Conservation (phyloP, 2,113 vertebrate species). For the Cyanoramphus novaezelandiae region DNA sequence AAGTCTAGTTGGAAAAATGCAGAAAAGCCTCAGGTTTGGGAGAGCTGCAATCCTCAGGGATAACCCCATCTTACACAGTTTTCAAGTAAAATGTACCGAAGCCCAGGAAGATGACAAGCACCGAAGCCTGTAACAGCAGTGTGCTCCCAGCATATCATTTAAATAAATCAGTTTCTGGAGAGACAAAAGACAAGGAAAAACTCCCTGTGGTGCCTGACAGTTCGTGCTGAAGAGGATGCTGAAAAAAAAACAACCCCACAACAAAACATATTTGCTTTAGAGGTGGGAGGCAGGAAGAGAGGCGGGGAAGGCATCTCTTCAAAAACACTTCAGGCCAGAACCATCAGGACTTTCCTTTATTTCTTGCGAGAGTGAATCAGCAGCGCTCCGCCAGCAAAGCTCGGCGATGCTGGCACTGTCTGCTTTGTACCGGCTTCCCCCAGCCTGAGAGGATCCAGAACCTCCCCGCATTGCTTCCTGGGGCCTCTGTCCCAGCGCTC, state of each 20-base stretch:
- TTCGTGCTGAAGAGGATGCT: neutral
- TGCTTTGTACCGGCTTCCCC: neutral
- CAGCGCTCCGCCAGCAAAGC: neutral
- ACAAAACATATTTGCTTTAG: conserved; percentile 18
- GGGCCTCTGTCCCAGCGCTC: neutral
- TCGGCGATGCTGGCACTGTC: neutral
- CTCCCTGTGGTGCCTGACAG: conserved; percentile 19
- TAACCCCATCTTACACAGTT: neutral
- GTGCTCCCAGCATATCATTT: conserved; percentile 37
- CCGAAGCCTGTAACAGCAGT: neutral
- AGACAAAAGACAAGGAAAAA: conserved; percentile 56
- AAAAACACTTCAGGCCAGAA: conserved; percentile 23
- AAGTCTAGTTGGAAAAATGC: neutral
- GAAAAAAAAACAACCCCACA: neutral
- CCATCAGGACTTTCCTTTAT: conserved; percentile 14
- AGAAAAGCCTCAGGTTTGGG: neutral
- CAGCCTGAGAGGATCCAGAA: neutral
- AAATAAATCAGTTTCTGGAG: conserved; percentile 42
- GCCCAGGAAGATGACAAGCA: neutral
- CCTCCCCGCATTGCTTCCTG: neutral
- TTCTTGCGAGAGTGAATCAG: neutral
- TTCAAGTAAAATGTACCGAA: neutral
- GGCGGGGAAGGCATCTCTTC: neutral
- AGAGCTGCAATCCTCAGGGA: neutral
- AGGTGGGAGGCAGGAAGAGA: conserved; percentile 4